Evolutionary conservation across 2,888 invertebrate species (phyloP), one percentile per base, ranked within the genome.

Genomic region (Rotaria socialis): DNA sequence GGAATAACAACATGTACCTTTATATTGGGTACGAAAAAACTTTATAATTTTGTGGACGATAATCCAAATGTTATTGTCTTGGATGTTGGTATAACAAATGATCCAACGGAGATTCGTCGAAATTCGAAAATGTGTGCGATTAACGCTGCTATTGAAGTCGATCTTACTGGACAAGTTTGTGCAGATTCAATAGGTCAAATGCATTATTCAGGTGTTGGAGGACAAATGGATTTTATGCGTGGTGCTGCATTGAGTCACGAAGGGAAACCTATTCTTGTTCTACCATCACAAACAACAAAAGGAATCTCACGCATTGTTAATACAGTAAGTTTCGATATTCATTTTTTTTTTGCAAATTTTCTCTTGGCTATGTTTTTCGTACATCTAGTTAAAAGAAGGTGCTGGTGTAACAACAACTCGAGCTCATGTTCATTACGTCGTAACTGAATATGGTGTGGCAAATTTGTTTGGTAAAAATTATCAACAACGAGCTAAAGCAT

Each of bases 201-300:
- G 27, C 67, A 75, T 35, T 86, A 85, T 60, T 86, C 86, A 27
- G 86, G 86, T 43, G 85, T 86, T 22, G 86, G 86, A 6, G 86
- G 86, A n/a, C 86, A 86, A 41, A 14, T 86, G 4, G 86, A 86
- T 85, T 86, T 86, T 35, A 86, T 86, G 27, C 85, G 85, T 41
- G 86, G 86, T 41, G 86, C 86, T n/a, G 86, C 86, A 19, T 22
- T 86, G 3, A 67, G 84, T 55, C 22, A 22, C 19, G 10, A 85
- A 7, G 86, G 86, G 1, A 86, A 86, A 52, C 85, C 86, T 6
- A 86, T 86, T n/a, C 16, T 86, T 22, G 85, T 80, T 35, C 6
- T 86, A 50, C 52, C 80, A 55, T 86, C 86, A 27, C 52, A 50
- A 56, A 86, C 86, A 16, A 24, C 27, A 50, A 56, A 55, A 27